Conservation (phyloP, 2,797 vertebrate genomes). For the Onychomys arenicola region DNA sequence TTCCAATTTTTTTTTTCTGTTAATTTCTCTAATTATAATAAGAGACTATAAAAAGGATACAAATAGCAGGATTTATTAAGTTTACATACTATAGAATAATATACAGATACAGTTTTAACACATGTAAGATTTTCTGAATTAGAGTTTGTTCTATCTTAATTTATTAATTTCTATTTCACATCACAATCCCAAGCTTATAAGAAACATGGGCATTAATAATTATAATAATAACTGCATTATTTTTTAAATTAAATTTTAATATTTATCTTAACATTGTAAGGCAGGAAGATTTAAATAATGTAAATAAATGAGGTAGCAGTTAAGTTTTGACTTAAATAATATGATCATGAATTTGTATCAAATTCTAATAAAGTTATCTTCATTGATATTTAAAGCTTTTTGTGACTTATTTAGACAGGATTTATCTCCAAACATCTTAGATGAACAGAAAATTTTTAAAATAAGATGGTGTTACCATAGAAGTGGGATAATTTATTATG, state of each 20-base stretch:
- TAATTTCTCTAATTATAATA: no score
- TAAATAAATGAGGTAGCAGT: neutral
- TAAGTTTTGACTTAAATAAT: neutral
- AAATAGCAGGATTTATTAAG: neutral
- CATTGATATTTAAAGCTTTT: neutral
- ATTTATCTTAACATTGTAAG: neutral
- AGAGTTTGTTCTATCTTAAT: neutral
- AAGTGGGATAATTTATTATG: neutral
- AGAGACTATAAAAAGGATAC: neutral
- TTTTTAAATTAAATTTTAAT: neutral
- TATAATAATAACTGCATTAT: neutral
- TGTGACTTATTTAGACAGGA: neutral
- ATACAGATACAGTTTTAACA: no score
- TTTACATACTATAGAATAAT: neutral
- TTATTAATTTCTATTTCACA: neutral
- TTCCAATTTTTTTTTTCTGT: neutral
- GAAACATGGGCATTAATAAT: neutral
- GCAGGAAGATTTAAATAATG: neutral
- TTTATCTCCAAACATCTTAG: neutral
- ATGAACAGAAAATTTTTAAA: neutral
- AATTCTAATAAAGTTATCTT: slow-evolving; percentile 3
- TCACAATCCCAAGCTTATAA: neutral
- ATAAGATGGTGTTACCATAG: neutral
- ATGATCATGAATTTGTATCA: neutral
- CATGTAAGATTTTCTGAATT: neutral